phyloP scores from a whole-genome alignment of 2,888 invertebrate genomes.

The Leucoma salicis region DNA sequence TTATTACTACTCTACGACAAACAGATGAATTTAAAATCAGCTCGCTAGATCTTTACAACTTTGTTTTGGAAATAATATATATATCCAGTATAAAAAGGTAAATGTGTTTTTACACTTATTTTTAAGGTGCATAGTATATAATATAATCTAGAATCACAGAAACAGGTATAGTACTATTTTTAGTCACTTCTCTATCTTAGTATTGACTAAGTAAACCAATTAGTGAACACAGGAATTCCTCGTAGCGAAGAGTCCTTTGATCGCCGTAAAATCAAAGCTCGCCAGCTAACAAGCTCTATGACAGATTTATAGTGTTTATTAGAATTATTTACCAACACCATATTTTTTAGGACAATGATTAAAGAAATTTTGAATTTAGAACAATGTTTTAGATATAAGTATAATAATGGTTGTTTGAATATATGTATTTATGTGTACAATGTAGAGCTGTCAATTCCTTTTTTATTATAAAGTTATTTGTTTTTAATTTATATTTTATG shows the following conservation, averaged over 20 bases:
- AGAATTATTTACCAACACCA: constrained; percentile 50
- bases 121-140: background rate
- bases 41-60: background rate
- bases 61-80: background rate
- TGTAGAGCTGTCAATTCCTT: background rate
- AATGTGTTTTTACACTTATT: background rate
- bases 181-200: constrained; percentile 48
- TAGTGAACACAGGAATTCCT: constrained; percentile 66
- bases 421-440: background rate
- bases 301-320: constrained; percentile 71
- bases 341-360: constrained; percentile 52
- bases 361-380: constrained; percentile 32
- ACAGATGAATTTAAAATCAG: background rate
- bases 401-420: background rate
- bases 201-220: constrained; percentile 56
- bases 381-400: constrained; percentile 3
- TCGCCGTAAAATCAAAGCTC: constrained; percentile 68
- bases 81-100: background rate
- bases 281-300: constrained; percentile 69
- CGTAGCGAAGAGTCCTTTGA: constrained; percentile 64
- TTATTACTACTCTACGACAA: background rate
- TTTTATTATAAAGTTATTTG: background rate
- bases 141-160: constrained; percentile 1
- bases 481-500: no score
- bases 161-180: constrained; percentile 40